Percentiles rank a stretch among this genome's conserved stretches.
phyloP scores from a whole-genome alignment of 2,113 vertebrate species.

The Poecilia latipinna region DNA sequence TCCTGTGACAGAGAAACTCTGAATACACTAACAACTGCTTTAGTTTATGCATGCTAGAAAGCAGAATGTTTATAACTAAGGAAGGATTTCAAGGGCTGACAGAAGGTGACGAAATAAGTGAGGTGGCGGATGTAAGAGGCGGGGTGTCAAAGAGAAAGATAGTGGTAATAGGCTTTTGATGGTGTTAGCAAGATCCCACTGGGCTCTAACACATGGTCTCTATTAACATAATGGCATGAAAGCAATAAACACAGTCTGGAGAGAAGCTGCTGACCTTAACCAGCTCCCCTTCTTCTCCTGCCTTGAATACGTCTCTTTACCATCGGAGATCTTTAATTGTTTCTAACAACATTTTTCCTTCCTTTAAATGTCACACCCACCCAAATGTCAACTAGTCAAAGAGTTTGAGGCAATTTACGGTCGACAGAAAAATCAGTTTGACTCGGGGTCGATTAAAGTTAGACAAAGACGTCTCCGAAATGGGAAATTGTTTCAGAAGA shows the following conservation, averaged over 20 bases:
- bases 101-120: background rate
- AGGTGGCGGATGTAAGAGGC: slow-evolving; percentile 1
- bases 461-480: background rate
- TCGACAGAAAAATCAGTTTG: background rate
- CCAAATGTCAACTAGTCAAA: background rate
- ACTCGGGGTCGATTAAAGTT: background rate
- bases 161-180: slow-evolving; percentile 51
- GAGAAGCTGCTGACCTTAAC: slow-evolving; percentile 20
- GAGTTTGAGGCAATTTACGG: background rate
- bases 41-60: background rate
- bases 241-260: slow-evolving; percentile 43
- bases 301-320: background rate
- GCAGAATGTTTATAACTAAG: background rate
- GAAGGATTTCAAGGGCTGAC: background rate
- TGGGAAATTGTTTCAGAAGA: background rate
- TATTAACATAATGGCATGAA: slow-evolving; percentile 64
- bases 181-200: slow-evolving; percentile 47
- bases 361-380: background rate
- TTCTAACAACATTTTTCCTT: background rate
- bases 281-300: background rate
- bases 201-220: slow-evolving; percentile 46
- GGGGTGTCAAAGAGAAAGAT: slow-evolving; percentile 36
- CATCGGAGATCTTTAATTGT: slow-evolving; percentile 5
- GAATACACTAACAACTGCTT: slow-evolving; percentile 1
- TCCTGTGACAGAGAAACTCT: background rate